phyloP scores from a whole-genome alignment of 2,888 invertebrate species.

The Eugnorisma glareosa region DNA sequence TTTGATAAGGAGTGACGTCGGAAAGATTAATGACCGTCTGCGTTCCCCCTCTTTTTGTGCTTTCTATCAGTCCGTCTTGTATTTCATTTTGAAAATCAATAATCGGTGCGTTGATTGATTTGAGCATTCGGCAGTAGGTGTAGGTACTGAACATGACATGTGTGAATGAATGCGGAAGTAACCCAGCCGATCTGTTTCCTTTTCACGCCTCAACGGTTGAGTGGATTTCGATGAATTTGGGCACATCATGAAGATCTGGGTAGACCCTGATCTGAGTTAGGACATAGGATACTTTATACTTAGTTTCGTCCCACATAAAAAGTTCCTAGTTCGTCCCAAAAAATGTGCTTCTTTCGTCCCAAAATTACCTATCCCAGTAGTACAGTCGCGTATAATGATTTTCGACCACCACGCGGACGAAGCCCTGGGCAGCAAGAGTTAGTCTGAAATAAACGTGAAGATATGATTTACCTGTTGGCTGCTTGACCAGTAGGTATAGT shows the following conservation, averaged over 20 bases:
- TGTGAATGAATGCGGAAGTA: background rate
- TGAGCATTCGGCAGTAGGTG: background rate
- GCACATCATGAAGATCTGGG: background rate
- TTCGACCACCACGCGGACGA: background rate
- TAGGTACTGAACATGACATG: background rate
- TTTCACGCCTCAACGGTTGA: background rate
- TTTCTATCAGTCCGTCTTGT: constrained; percentile 46
- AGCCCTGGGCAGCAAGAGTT: background rate
- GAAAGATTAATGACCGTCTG: constrained; percentile 75
- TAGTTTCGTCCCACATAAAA: too few species aligned
- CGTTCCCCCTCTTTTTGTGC: constrained; percentile 58
- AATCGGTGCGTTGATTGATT: constrained; percentile 32
- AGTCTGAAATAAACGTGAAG: background rate
- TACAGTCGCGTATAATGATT: background rate
- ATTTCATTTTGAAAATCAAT: constrained; percentile 45
- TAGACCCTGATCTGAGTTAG: background rate
- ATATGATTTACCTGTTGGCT: background rate
- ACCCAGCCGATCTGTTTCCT: background rate
- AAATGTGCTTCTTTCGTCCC: too few species aligned
- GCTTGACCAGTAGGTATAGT: background rate
- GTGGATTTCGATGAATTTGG: background rate
- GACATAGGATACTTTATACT: background rate
- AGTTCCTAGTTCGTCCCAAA: too few species aligned
- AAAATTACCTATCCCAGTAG: background rate
- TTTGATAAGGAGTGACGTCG: constrained; percentile 66